Base-by-base conservation (phyloP, 2,797 vertebrate genomes). In the Accipiter superciliosus region DNA sequence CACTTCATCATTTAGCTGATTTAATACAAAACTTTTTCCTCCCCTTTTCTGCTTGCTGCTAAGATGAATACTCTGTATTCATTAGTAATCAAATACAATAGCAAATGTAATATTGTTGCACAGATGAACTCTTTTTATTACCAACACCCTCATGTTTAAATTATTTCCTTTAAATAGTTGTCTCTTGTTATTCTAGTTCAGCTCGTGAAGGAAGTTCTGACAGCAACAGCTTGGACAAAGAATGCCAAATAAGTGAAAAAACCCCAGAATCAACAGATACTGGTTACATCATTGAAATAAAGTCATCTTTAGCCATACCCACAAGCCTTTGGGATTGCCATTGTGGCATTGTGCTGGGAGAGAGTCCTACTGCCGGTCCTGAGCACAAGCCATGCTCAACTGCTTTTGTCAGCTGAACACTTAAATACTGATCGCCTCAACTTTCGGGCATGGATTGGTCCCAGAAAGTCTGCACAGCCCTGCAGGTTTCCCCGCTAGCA, bases 71-170 rank as follows among this genome's bases (percentile, higher is more conserved):
- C 93, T 95, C 76, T 16, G 70, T 96, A 91, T 97, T 98, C 97
- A 97, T 98, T 97, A 97, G 96, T 90, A 97, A 98, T 97, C 96
- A 98, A 97, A 97, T 92, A 97, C 92, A 95, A 89, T 69, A 96
- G 94, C 86, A 95, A 97, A 97, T 83, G 84, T 95, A 97, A 97
- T 89, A 97, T 39, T 96, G 72, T 93, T 89, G 78, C 69, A 96
- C 94, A 97, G 93, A 83, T 90, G 29, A 96, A 90, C 79, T 95
- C 63, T 73, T 97, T 97, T 96, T 95, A 96, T 96, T 96, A 91
- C 9, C n/a, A 84, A 93, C 66, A 80, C 74, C 18, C 26, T 97
- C 94, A 72, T 92, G 83, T 97, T 97, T 97, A 98, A 98, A 97
- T 96, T 83, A 89, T 96, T 96, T 93, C 74, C 89, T 98, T 96